Evolutionary conservation across 1,140 invertebrate species (phyloP).

Genomic region (Phymastichus coffea): DNA sequence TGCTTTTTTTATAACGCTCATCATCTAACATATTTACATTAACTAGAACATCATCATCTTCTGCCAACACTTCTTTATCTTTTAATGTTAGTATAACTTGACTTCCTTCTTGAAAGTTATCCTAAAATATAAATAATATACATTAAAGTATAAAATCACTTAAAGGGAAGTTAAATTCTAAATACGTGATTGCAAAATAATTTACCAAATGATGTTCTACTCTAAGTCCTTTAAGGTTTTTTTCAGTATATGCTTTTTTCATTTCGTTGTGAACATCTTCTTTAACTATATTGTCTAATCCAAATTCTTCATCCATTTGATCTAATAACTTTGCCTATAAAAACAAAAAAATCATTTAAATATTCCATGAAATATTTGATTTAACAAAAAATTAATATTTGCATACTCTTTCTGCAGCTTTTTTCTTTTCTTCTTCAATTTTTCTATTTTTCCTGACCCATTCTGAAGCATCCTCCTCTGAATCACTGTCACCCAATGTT

Average conservation of each 20-base stretch:
- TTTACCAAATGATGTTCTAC: slow-evolving; percentile 83
- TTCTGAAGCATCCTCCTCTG: slow-evolving; percentile 67
- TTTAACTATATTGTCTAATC: slow-evolving; percentile 79
- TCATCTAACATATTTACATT: slow-evolving; percentile 96
- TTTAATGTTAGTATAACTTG: slow-evolving; percentile 90
- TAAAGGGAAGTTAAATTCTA: slow-evolving; percentile 2
- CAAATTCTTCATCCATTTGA: slow-evolving; percentile 94
- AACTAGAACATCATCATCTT: slow-evolving; percentile 84
- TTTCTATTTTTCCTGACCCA: slow-evolving; percentile 86
- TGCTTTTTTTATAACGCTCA: slow-evolving; percentile 85
- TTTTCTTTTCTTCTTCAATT: slow-evolving; percentile 76
- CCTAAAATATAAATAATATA: slow-evolving; percentile 43
- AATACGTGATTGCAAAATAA: slow-evolving; percentile 20
- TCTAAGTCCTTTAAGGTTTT: slow-evolving; percentile 78
- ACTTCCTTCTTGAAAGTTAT: slow-evolving; percentile 79
- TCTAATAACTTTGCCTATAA: slow-evolving; percentile 85
- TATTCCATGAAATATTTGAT: slow-evolving; percentile 8
- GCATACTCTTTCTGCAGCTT: slow-evolving; percentile 84
- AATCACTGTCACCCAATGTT: slow-evolving; percentile 72
- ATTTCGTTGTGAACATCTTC: slow-evolving; percentile 70
- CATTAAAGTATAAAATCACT: slow-evolving; percentile 12
- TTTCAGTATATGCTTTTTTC: slow-evolving; percentile 65
- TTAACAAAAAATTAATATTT: too few species aligned
- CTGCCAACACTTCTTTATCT: slow-evolving; percentile 88
- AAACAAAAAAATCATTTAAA: slow-evolving; percentile 14